phyloP scores from a whole-genome alignment of 2,797 vertebrate genomes.

The Acridotheres tristis region DNA sequence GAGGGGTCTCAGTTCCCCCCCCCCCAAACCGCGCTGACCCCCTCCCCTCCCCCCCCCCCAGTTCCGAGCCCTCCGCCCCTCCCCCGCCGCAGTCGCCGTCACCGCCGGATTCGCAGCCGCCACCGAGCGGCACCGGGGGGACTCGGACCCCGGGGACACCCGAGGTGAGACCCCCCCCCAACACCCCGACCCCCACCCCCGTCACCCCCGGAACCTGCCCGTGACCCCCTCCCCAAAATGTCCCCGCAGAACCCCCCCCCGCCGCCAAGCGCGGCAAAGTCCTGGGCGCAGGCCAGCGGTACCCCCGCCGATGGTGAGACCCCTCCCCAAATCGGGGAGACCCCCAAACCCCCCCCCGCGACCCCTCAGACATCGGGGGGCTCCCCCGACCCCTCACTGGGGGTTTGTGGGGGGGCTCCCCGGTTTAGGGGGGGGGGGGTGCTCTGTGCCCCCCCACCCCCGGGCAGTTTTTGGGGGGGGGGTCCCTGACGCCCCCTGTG shows the following conservation, averaged over 20 bases:
- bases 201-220: too few species aligned
- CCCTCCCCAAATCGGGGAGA: too few species aligned
- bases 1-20: too few species aligned
- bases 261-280: conserved; percentile 91
- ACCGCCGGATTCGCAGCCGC: background rate
- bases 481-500: too few species aligned
- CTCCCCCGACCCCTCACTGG: background rate
- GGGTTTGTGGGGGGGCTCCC: too few species aligned
- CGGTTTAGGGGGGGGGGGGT: too few species aligned
- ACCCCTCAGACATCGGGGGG: background rate
- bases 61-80: background rate
- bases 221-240: too few species aligned
- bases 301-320: conserved; percentile 89
- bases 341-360: too few species aligned
- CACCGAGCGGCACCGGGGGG: background rate
- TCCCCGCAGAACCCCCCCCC: conserved; percentile 71
- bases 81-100: background rate
- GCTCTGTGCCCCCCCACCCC: too few species aligned
- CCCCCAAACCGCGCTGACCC: background rate
- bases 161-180: background rate
- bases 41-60: background rate
- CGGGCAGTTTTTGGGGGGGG: background rate
- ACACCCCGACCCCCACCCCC: too few species aligned
- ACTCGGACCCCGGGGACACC: background rate
- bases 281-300: conserved; percentile 95